Base-by-base conservation (phyloP, 2,888 invertebrate species). In the Acrocyrtus sp. region DNA sequence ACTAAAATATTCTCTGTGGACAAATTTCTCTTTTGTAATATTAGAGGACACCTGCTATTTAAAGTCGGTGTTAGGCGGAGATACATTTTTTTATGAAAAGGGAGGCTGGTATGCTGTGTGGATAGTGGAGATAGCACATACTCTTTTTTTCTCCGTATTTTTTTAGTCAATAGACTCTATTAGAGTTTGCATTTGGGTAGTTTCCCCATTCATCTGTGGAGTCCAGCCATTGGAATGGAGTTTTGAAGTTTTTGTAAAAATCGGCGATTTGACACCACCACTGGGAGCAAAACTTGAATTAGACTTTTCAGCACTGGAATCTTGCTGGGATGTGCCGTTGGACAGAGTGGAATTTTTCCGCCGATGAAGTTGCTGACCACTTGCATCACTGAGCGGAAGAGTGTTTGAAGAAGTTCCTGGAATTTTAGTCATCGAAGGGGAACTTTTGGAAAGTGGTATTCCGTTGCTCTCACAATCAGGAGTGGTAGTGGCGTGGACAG, bases 111-210 rank as follows among this genome's bases (percentile, higher is more conserved):
- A n/a, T n/a, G n/a, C n/a, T n/a, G n/a, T n/a, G n/a, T n/a, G n/a
- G n/a, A n/a, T n/a, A n/a, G n/a, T n/a, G n/a, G n/a, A n/a, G n/a
- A n/a, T n/a, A n/a, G n/a, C n/a, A n/a, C n/a, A n/a, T n/a, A n/a
- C n/a, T n/a, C n/a, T n/a, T n/a, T n/a, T n/a, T n/a, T n/a, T n/a
- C n/a, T n/a, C n/a, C n/a, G n/a, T n/a, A n/a, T n/a, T 12, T 51
- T 3, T 12, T 58, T 68, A 68, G 67, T 68, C 67, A 68, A 68
- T 68, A 29, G 67, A 68, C 51, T 68, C 67, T 58, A 68, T 68
- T 68, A 68, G 53, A 43, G 21, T 60, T 60, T 68, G 67, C 67
- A 68, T 68, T 45, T 60, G 43, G 24, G 43, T 58, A 43, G 43
- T 51, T 68, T 17, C 29, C 22, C 8, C 24, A 15, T 21, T 29